Evolutionary conservation across 2,888 invertebrate species (phyloP), one percentile per base, ranked within the genome.

Genomic region (Drosophila neotestacea): DNA sequence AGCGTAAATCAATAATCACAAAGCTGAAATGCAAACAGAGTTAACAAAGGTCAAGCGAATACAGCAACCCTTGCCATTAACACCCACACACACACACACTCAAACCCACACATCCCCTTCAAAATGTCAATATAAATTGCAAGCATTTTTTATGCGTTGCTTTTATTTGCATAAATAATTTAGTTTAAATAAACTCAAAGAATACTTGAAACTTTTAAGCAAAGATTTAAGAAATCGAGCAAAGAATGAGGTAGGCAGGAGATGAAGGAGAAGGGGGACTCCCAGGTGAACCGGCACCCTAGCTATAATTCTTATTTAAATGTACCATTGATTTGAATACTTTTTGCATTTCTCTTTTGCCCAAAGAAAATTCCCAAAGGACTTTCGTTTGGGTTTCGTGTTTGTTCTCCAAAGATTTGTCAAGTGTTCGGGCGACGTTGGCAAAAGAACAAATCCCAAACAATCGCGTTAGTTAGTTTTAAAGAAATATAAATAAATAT

Each of bases 101-200:
- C 63, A 42, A 59, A 9, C 34, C 42, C 60, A 39, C 38, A 52
- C 55, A 56, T 22, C 50, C 38, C 50, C 42, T 34, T 39, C 13
- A 39, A 32, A 22, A 59, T 79, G 67, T 66, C 69, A 47, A 80
- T 79, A 85, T 75, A 83, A 85, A 88, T 83, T 75, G 79, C 88
- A 74, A 77, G 71, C 60, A 64, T 42, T 61, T 65, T 67, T 58
- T 64, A 32, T 27, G 13, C 28, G 34, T 60, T 62, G 58, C 68
- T 60, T 73, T 76, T 85, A 87, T 85, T 85, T 85, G 79, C 88
- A 81, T 83, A 88, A 88, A 88, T 88, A 85, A 85, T 85, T 85
- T 83, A 88, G 75, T 88, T 85, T 88, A 87, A 88, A 88, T 83
- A 73, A 86, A 86, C 85, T 81, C 79, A 62, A 70, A 71, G 69